Percentiles rank a stretch among this genome's conserved stretches.
These are phyloP conservation scores for Spinus olivaceus DNA, from an alignment of 2,797 vertebrate genomes.

Conservation along the genomic window DNA sequence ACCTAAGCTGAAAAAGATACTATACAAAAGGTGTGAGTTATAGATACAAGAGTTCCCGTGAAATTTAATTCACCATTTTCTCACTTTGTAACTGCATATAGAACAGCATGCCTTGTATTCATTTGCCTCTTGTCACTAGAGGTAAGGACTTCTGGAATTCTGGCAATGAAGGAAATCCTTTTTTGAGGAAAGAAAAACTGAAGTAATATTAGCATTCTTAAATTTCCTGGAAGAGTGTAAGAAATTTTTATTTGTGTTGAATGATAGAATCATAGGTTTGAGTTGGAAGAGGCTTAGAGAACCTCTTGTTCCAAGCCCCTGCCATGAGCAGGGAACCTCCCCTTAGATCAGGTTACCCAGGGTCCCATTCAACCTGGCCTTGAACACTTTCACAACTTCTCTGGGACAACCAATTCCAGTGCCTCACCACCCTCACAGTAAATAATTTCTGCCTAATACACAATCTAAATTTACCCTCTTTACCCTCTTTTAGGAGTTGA, in stretches of 20 bases:
- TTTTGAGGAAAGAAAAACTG: neutral
- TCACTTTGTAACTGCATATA: neutral
- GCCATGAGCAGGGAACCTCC: neutral
- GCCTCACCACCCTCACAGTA: neutral
- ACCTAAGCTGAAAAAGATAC: neutral
- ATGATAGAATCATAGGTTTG: neutral
- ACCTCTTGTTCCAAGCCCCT: neutral
- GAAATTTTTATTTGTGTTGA: neutral
- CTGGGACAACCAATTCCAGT: neutral
- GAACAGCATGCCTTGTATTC: neutral
- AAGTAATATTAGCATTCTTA: neutral
- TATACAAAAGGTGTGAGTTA: neutral
- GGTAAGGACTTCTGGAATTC: neutral
- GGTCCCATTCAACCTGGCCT: neutral
- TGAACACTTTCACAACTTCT: neutral
- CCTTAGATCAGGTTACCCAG: neutral
- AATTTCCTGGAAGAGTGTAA: neutral
- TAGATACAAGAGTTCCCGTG: neutral
- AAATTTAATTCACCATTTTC: neutral
- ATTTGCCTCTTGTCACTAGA: neutral
- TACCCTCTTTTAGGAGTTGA: neutral
- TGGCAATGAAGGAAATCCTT: neutral
- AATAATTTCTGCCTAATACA: neutral
- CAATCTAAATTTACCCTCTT: neutral
- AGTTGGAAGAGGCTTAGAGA: neutral